Conservation (phyloP, 1,140 invertebrate genomes). For the Drosophila carrolli region DNA sequence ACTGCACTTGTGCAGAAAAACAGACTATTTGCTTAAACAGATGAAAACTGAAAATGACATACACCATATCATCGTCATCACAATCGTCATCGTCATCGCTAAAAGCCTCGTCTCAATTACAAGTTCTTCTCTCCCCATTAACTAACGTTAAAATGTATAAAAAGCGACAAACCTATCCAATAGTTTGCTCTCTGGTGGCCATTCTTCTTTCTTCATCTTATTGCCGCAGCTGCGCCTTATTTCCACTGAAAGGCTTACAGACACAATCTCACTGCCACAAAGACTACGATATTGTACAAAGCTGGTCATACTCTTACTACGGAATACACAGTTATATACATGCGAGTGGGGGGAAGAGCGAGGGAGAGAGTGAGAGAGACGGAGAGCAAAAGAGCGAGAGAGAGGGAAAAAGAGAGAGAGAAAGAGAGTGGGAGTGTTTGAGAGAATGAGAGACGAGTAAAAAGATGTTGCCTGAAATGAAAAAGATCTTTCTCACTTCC, state of each 20-base stretch:
- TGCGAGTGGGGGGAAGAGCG: background rate
- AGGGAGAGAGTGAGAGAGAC: background rate
- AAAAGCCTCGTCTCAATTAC: constrained; percentile 3
- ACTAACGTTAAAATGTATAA: constrained; percentile 9
- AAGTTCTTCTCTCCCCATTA: background rate
- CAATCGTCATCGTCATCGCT: constrained; percentile 2
- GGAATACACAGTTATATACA: constrained; percentile 4
- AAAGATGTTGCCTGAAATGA: constrained; percentile 24
- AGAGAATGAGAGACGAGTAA: constrained; percentile 9
- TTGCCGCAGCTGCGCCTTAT: constrained; percentile 66
- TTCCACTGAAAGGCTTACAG: constrained; percentile 59
- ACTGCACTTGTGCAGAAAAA: constrained; percentile 16
- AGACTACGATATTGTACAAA: constrained; percentile 33
- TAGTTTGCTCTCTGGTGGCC: constrained; percentile 17
- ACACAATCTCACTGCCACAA: constrained; percentile 27
- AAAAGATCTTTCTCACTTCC: constrained; percentile 47
- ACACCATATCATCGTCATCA: background rate
- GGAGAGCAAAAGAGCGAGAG: background rate
- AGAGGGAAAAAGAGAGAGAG: constrained; percentile 1
- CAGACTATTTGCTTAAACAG: constrained; percentile 6
- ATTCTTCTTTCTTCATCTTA: constrained; percentile 26
- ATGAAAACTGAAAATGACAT: background rate
- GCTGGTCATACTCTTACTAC: constrained; percentile 20
- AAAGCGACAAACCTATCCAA: constrained; percentile 8
- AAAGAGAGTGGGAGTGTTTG: constrained; percentile 42